Base-by-base conservation (phyloP, 64 coral and sea anemone species). In the Pocillopora verrucosa region DNA sequence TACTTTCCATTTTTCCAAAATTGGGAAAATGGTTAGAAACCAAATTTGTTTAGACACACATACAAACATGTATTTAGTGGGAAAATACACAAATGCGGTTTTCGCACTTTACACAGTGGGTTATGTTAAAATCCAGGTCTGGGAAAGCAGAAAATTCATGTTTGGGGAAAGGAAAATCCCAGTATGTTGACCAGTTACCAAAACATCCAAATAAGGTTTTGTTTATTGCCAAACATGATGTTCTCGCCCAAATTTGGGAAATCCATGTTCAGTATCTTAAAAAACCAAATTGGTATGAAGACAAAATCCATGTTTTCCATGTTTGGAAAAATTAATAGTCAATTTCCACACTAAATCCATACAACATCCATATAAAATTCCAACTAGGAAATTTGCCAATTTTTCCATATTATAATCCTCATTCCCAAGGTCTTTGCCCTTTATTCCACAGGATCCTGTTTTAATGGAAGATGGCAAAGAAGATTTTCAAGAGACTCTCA, bases 141-240 rank as follows among this genome's bases (percentile, higher is more conserved):
- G 30, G 30, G 30, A 30, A 30, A 30, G 30, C 30, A 30, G 30
- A 30, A 30, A 30, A 30, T 67, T 20, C 63, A 67, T 67, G 22
- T 67, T 67, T 67, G 63, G 63, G 63, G 22, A 67, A 67, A 67
- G 63, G 63, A 67, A 67, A 67, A 67, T 67, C 63, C 63, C 63
- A 67, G 4, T 67, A 67, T 17, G 63, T 67, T 67, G 13, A 67
- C 12, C 4, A 19, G 63, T 67, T 67, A 6, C 16, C 63, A 67
- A 19, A 67, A 67, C 16, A 67, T 67, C 63, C 63, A 67, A 67
- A 67, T 67, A 67, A 67, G 63, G 63, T 16, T 67, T 67, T 19
- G 63, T 67, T 14, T 67, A 67, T 67, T 67, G 2, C 63, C 63
- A 67, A 67, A 20, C 22, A 67, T 65, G 63, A 65, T 16, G 63